Evolutionary conservation across 1,140 invertebrate genomes (phyloP).

Genomic region (Drosophila parabipectinata): DNA sequence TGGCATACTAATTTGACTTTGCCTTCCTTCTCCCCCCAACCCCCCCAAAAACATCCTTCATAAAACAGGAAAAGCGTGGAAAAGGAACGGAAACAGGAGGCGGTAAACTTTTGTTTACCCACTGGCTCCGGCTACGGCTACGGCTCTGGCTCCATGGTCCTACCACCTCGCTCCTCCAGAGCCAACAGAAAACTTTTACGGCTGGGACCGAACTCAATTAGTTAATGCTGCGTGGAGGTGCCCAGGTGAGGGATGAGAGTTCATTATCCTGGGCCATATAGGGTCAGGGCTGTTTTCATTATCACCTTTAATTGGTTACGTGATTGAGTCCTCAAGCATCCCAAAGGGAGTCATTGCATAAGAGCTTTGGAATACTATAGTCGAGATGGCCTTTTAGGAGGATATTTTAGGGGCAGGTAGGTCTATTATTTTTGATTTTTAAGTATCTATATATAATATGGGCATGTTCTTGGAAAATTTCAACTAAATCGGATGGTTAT

Average conservation of each 20-base stretch:
- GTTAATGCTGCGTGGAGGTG: slow-evolving; percentile 16
- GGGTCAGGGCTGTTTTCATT: slow-evolving; percentile 33
- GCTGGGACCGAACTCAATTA: slow-evolving; percentile 46
- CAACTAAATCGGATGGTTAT: no score
- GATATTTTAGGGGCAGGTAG: no score
- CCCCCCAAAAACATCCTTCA: slow-evolving; percentile 7
- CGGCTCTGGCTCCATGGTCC: no score
- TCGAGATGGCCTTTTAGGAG: no score
- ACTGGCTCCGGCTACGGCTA: background rate
- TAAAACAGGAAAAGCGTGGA: slow-evolving; percentile 32
- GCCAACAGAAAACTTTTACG: slow-evolving; percentile 41
- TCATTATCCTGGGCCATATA: slow-evolving; percentile 38
- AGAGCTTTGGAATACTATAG: background rate
- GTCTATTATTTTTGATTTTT: no score
- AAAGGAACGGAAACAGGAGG: background rate
- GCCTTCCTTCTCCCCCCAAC: background rate
- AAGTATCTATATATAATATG: no score
- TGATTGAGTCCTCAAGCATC: slow-evolving; percentile 29
- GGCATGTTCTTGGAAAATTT: no score
- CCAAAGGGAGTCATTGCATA: slow-evolving; percentile 20
- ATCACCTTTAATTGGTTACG: slow-evolving; percentile 54
- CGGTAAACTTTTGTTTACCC: slow-evolving; percentile 42
- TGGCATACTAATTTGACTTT: slow-evolving; percentile 49
- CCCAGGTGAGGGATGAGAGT: slow-evolving; percentile 28
- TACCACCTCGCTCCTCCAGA: background rate